Evolutionary conservation across 2,113 vertebrate species (phyloP).

Genomic region (Sus scrofa): DNA sequence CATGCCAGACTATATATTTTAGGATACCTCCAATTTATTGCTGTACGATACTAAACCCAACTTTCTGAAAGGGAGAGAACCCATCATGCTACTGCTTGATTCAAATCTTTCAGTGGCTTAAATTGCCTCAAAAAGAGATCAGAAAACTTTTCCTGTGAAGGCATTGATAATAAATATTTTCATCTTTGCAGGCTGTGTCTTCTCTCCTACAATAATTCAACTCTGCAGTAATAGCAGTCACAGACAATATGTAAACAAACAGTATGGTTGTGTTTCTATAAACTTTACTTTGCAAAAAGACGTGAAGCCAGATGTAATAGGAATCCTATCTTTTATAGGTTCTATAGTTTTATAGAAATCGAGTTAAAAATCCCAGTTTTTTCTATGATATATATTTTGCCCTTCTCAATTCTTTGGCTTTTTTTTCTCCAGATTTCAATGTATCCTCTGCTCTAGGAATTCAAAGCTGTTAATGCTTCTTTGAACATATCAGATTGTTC

Average conservation of each 20-base stretch:
- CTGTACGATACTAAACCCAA: neutral
- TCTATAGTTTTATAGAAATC: neutral
- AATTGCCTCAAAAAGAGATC: neutral
- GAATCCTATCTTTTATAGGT: too few relatives aligned
- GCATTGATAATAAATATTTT: neutral
- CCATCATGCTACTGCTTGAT: neutral
- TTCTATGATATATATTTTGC: neutral
- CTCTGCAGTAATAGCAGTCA: neutral
- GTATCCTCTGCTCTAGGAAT: neutral
- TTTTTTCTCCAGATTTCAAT: neutral
- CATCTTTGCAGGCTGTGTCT: neutral
- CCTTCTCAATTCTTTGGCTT: neutral
- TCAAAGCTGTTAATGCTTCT: neutral
- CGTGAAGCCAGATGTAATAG: neutral
- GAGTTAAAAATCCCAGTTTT: neutral
- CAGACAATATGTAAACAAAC: neutral
- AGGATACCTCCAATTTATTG: neutral
- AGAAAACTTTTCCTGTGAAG: neutral
- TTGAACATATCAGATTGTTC: neutral
- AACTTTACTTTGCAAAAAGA: neutral
- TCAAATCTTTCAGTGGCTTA: neutral
- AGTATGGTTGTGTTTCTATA: rapidly evolving
- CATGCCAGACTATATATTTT: neutral
- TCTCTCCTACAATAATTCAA: neutral
- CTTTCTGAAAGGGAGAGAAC: neutral